These are phyloP conservation scores for Penaeus chinensis DNA, from an alignment of 1,140 invertebrate species.

Conservation along the genomic window DNA sequence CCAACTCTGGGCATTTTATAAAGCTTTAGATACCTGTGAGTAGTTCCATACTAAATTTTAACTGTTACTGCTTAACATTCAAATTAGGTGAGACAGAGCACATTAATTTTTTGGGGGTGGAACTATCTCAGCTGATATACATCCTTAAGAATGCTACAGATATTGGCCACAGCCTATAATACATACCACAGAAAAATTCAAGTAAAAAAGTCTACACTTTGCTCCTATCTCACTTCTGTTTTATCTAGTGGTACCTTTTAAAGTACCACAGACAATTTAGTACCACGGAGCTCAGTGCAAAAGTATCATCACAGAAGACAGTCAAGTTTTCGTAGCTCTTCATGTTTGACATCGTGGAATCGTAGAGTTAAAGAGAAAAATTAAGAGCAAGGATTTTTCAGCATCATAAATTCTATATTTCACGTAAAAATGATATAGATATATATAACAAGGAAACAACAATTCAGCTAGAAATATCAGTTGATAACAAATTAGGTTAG, in stretches of 20 bases:
- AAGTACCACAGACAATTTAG: slow-evolving; percentile 27
- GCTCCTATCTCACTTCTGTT: slow-evolving; percentile 49
- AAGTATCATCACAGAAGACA: slow-evolving; percentile 54
- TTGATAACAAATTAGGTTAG: slow-evolving; percentile 29
- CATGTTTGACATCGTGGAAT: slow-evolving; percentile 51
- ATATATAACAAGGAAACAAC: slow-evolving; percentile 22
- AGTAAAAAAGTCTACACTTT: slow-evolving; percentile 55
- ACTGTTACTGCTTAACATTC: slow-evolving; percentile 1
- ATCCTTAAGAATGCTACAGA: slow-evolving; percentile 38
- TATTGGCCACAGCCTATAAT: slow-evolving; percentile 47
- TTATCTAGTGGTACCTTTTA: slow-evolving; percentile 17
- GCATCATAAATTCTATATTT: slow-evolving; percentile 21
- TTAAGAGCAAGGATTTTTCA: too few relatives aligned
- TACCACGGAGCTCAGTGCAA: slow-evolving; percentile 39
- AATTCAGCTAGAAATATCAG: slow-evolving; percentile 14
- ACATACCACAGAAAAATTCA: slow-evolving; percentile 36
- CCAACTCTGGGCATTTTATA: slow-evolving; percentile 34
- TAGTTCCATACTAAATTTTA: slow-evolving; percentile 1
- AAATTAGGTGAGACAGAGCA: not conserved
- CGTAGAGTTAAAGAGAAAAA: slow-evolving; percentile 37
- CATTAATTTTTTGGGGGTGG: slow-evolving; percentile 1
- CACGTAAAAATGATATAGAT: slow-evolving; percentile 33
- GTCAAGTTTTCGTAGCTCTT: slow-evolving; percentile 57
- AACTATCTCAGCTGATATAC: slow-evolving; percentile 9
- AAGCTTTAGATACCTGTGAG: slow-evolving; percentile 10